phyloP scores from a whole-genome alignment of 2,797 vertebrate genomes.

The Eremophila alpestris region DNA sequence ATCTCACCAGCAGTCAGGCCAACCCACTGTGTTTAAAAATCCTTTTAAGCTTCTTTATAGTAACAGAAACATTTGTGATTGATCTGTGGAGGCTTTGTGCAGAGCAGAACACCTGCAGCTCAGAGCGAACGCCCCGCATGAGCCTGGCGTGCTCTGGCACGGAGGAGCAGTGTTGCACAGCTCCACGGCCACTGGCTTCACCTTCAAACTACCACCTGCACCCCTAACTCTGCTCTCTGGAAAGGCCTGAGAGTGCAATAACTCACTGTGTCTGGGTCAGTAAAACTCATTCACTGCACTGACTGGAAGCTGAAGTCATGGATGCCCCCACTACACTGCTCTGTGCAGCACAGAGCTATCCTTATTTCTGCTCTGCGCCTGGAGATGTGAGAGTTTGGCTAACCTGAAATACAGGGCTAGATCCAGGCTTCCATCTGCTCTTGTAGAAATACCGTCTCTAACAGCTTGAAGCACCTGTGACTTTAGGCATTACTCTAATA shows the following conservation, averaged over 20 bases:
- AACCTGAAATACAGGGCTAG: background rate
- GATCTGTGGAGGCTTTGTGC: constrained; percentile 73
- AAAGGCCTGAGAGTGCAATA: constrained; percentile 11
- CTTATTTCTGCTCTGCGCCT: background rate
- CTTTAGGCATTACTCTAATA: background rate
- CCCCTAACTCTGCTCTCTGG: background rate
- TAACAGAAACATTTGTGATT: constrained; percentile 70
- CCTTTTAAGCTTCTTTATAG: constrained; percentile 78
- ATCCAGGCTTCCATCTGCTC: background rate
- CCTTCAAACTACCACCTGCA: constrained; percentile 45
- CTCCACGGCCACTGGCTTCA: background rate
- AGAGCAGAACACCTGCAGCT: constrained; percentile 72
- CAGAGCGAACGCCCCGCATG: background rate
- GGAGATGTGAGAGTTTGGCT: background rate
- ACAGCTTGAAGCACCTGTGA: background rate
- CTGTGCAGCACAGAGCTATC: background rate
- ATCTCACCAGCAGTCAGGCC: constrained; percentile 13
- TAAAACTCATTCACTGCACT: constrained; percentile 17
- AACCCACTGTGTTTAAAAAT: constrained; percentile 70
- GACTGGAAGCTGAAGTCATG: background rate
- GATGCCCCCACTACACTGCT: fast-evolving
- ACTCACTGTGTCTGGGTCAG: constrained; percentile 20
- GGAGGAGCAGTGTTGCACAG: background rate
- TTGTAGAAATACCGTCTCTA: background rate
- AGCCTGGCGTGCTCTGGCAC: constrained; percentile 44